These are phyloP conservation scores for Drosophila quadrilineata DNA, from an alignment of 1,140 invertebrate species.

Conservation along the genomic window DNA sequence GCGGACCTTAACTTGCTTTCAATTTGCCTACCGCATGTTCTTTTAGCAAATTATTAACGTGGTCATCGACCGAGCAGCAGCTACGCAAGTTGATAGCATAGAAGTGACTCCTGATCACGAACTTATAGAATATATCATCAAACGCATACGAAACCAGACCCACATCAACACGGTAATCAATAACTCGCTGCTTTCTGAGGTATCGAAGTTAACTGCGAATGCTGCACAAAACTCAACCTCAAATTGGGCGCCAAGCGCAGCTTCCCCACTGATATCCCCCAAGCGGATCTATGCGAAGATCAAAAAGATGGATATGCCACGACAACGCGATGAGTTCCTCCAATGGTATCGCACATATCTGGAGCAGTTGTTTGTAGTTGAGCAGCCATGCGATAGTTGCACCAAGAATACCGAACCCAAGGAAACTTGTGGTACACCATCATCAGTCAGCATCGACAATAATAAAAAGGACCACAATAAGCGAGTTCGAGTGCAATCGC, in stretches of 20 bases:
- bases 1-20: neutral
- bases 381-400: conserved; percentile 37
- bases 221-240: conserved; percentile 69
- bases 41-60: conserved; percentile 45
- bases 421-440: neutral
- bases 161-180: conserved; percentile 73
- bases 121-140: conserved; percentile 73
- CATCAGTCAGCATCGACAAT: no score
- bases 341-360: conserved; percentile 70
- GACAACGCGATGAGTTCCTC: conserved; percentile 70
- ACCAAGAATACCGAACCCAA: conserved; percentile 5
- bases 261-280: conserved; percentile 60
- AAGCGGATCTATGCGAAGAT: conserved; percentile 78
- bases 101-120: conserved; percentile 64
- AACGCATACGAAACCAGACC: conserved; percentile 73
- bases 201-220: conserved; percentile 71
- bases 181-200: conserved; percentile 69
- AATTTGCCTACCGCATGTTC: conserved; percentile 6
- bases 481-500: conserved; percentile 51
- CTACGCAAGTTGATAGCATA: conserved; percentile 11
- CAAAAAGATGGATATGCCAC: conserved; percentile 68
- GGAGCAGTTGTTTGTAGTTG: conserved; percentile 62
- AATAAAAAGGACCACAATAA: conserved; percentile 46
- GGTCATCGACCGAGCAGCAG: conserved; percentile 14
- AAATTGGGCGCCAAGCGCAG: conserved; percentile 32